These are phyloP conservation scores for Drosophila nigrodunni DNA, from an alignment of 1,140 invertebrate genomes.

Conservation along the genomic window DNA sequence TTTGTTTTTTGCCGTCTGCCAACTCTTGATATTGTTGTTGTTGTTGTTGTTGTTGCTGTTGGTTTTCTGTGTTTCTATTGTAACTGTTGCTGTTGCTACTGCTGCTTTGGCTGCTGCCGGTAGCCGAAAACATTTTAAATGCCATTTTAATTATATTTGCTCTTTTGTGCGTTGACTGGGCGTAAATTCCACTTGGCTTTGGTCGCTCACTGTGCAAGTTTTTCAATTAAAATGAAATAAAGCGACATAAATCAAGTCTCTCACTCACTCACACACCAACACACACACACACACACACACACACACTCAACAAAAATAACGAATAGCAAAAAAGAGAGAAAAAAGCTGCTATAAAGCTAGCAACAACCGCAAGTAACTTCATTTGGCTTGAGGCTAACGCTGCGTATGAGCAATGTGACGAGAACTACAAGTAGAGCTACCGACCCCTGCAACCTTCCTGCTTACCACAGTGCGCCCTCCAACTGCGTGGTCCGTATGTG, in stretches of 20 bases:
- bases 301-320: slow-evolving; percentile 27
- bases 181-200: slow-evolving; percentile 49
- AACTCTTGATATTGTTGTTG: slow-evolving; percentile 17
- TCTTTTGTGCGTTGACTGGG: slow-evolving; percentile 54
- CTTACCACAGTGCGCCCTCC: slow-evolving; percentile 15
- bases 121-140: slow-evolving; percentile 70
- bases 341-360: slow-evolving; percentile 36
- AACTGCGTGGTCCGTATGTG: not conserved
- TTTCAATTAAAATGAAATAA: slow-evolving; percentile 83
- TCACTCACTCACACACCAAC: slow-evolving; percentile 33
- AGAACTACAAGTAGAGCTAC: slow-evolving; percentile 18
- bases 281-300: slow-evolving; percentile 50
- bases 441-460: too few species aligned
- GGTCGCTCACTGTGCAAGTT: slow-evolving; percentile 61
- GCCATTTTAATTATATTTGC: slow-evolving; percentile 82
- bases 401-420: slow-evolving; percentile 74
- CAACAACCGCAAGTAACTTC: slow-evolving; percentile 71
- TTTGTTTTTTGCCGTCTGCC: slow-evolving; percentile 32
- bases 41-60: slow-evolving; percentile 15
- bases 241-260: slow-evolving; percentile 76
- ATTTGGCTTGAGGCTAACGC: slow-evolving; percentile 60
- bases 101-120: slow-evolving; percentile 22
- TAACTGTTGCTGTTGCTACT: slow-evolving; percentile 30
- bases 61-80: slow-evolving; percentile 24
- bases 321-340: slow-evolving; percentile 14